Percentiles rank a stretch among this genome's conserved stretches.
Conservation (phyloP, 2,888 invertebrate genomes). For the Epiblema foenella region DNA sequence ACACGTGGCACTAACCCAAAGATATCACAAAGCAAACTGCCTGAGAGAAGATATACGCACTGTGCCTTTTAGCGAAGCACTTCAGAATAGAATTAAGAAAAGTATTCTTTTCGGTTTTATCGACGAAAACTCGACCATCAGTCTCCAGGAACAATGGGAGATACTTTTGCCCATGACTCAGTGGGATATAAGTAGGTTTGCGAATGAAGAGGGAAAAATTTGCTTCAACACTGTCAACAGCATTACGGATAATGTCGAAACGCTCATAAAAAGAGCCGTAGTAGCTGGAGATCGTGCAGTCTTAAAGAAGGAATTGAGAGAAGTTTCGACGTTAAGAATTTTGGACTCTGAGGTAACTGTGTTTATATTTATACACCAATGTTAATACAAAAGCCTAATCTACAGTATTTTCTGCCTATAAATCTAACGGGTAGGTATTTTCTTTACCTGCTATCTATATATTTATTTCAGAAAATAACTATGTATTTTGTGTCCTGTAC, state of each 20-base stretch:
- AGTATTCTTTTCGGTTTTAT: slow-evolving; percentile 68
- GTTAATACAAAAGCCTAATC: neutral
- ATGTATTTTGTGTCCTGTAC: too few relatives aligned
- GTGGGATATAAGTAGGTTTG: slow-evolving; percentile 73
- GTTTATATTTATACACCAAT: neutral
- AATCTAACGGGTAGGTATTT: too few relatives aligned
- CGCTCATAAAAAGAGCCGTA: slow-evolving; percentile 65
- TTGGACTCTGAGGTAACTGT: slow-evolving; percentile 63
- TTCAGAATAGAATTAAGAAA: slow-evolving; percentile 66
- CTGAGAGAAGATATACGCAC: slow-evolving; percentile 52
- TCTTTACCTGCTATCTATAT: too few relatives aligned
- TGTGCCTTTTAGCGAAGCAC: slow-evolving; percentile 62
- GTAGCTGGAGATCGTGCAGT: slow-evolving; percentile 56
- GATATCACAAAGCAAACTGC: slow-evolving; percentile 63
- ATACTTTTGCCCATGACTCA: slow-evolving; percentile 63
- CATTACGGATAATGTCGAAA: slow-evolving; percentile 65
- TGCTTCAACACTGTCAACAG: slow-evolving; percentile 67
- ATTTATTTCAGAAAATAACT: too few relatives aligned
- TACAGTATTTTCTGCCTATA: too few relatives aligned
- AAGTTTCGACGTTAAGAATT: slow-evolving; percentile 63
- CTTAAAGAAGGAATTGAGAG: slow-evolving; percentile 62
- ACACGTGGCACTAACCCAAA: slow-evolving; percentile 59
- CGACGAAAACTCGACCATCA: slow-evolving; percentile 60
- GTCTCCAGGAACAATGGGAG: slow-evolving; percentile 70
- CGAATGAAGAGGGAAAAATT: slow-evolving; percentile 67